phyloP scores from a whole-genome alignment of 2,888 invertebrate genomes.

The Pachliopta kotzebuea region DNA sequence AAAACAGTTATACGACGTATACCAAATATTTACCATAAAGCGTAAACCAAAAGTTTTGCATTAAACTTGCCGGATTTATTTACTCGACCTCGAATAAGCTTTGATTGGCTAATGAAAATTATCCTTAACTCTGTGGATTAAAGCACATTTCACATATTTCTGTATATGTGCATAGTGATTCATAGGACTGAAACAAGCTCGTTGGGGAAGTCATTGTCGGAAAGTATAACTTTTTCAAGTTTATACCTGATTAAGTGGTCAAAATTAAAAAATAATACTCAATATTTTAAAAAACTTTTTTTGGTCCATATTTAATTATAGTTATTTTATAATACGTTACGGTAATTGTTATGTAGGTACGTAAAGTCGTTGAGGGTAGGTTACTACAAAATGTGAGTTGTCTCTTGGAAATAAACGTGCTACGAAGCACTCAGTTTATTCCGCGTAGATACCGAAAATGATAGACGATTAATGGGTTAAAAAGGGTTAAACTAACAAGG shows the following conservation, averaged over 20 bases:
- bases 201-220: conserved; percentile 47
- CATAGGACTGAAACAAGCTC: conserved; percentile 44
- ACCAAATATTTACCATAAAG: conserved; percentile 81
- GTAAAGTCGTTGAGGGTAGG: too few relatives aligned
- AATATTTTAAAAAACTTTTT: too few relatives aligned
- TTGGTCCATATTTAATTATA: too few relatives aligned
- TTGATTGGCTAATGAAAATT: conserved; percentile 40
- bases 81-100: conserved; percentile 62
- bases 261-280: background rate
- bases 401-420: too few relatives aligned
- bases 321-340: too few relatives aligned
- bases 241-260: conserved; percentile 32
- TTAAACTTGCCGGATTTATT: conserved; percentile 76
- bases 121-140: conserved; percentile 41
- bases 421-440: too few relatives aligned
- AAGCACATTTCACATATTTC: conserved; percentile 33
- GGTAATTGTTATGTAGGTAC: too few relatives aligned
- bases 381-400: too few relatives aligned
- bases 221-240: conserved; percentile 36
- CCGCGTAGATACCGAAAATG: too few relatives aligned
- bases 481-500: too few relatives aligned
- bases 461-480: too few relatives aligned
- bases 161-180: conserved; percentile 40
- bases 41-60: conserved; percentile 80
- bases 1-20: conserved; percentile 78